Evolutionary conservation across 2,113 vertebrate genomes (phyloP).

Genomic region (Prochilodus magdalenae): DNA sequence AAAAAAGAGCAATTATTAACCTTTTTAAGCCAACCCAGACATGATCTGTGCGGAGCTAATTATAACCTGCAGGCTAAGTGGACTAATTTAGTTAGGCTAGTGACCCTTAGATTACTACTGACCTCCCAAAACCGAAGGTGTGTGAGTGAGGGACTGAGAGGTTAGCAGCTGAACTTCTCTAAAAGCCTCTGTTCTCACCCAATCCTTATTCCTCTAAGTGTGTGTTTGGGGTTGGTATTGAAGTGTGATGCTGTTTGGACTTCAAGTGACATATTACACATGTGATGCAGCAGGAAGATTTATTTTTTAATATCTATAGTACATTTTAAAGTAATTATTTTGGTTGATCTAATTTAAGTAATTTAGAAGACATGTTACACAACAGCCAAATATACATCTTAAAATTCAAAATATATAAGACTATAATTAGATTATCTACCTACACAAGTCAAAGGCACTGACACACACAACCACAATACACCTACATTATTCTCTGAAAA

Average conservation of each 20-base stretch:
- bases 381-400: background rate
- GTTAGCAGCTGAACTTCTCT: conserved; percentile 11
- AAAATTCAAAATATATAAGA: background rate
- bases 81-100: background rate
- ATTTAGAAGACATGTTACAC: background rate
- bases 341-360: background rate
- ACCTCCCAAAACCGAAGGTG: background rate
- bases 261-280: conserved; percentile 4
- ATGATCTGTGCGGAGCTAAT: background rate
- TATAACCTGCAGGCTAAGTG: background rate
- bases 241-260: conserved; percentile 34
- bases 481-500: conserved; percentile 52
- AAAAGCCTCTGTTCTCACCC: conserved; percentile 42
- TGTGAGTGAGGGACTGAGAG: too few relatives aligned
- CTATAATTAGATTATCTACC: background rate
- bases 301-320: background rate
- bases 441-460: background rate
- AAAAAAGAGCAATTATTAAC: background rate
- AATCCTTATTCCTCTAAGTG: conserved; percentile 34
- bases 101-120: background rate
- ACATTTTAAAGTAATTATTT: background rate
- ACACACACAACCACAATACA: background rate
- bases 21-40: background rate
- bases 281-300: background rate
- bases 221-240: conserved; percentile 26